Evolutionary conservation across 2,113 vertebrate genomes (phyloP), one percentile per base, ranked within the genome.

Genomic region (Toxotes jaculatrix): DNA sequence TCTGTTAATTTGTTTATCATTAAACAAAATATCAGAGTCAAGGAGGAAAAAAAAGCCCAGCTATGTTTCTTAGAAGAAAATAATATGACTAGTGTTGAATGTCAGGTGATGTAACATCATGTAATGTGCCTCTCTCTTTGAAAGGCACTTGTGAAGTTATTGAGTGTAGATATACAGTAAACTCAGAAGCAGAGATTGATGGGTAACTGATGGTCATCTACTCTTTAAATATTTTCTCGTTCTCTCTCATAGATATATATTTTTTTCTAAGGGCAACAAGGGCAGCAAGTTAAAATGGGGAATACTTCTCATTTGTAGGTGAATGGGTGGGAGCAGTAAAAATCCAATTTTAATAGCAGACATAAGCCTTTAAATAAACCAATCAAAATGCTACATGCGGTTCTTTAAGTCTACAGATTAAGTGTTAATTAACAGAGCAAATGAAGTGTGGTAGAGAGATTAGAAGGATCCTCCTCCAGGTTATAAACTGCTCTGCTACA

Each of bases 351-450:
- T 36, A 57, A 57, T 80, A 57, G 64, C 38, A 42, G 13, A 32
- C 68, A 49, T 40, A 43, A 56, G 45, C 17, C 32, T 76, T 75
- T 83, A 74, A 82, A 74, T 60, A 4, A 67, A 55, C 36, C 21
- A 62, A 61, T 75, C 53, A 71, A 60, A 61, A 63, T 82, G 61
- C 57, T 74, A 56, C 36, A 59, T 63, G n/a, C 31, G 56, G 43
- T 56, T 64, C 56, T 83, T 69, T 43, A 62, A 27, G 10, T 64
- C 64, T 88, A 68, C 71, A 84, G 78, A 86, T 81, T 79, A 76
- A 68, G 55, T 74, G 77, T 83, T 91, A 85, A 88, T 90, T 85
- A 87, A 76, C 56, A 73, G 67, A 68, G 31, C 64, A 68, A 89
- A 87, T 87, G 32, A 88, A 84, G 72, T 66, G 64, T 76, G 78